phyloP scores from a whole-genome alignment of 2,888 invertebrate species.

The Shargacucullia verbasci region DNA sequence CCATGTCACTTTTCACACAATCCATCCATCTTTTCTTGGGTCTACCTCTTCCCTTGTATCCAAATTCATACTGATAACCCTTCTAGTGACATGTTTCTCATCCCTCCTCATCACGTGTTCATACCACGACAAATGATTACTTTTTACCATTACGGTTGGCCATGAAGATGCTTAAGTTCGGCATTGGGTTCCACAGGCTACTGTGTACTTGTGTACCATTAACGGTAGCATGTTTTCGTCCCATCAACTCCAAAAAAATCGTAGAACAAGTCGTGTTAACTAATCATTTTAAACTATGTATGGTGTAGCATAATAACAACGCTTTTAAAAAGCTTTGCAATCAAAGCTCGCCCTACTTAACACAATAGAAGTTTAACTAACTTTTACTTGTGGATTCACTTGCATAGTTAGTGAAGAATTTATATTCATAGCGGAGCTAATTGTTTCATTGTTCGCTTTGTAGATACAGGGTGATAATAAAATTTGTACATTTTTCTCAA shows the following conservation, averaged over 20 bases:
- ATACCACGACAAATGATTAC: too few relatives aligned
- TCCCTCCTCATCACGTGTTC: too few relatives aligned
- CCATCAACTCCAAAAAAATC: conserved; percentile 10
- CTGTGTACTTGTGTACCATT: too few relatives aligned
- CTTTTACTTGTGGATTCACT: neutral
- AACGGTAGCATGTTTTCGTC: conserved; percentile 14
- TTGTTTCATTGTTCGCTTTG: neutral
- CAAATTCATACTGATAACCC: too few relatives aligned
- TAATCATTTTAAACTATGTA: conserved; percentile 5
- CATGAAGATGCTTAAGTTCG: too few relatives aligned
- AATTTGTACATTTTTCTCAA: neutral
- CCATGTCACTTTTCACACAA: too few relatives aligned
- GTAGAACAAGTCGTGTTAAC: neutral
- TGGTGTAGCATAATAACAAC: neutral
- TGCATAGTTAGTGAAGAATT: conserved; percentile 10
- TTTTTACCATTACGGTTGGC: too few relatives aligned
- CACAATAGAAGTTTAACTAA: conserved; percentile 5
- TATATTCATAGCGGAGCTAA: neutral
- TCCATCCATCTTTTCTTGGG: too few relatives aligned
- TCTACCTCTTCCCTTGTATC: too few relatives aligned
- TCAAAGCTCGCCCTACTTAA: neutral
- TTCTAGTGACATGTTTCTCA: too few relatives aligned
- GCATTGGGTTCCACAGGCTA: too few relatives aligned
- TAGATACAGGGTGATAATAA: neutral
- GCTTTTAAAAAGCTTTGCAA: conserved; percentile 15